A percentile compares a stretch with the other conserved stretches of the same genome.
Evolutionary conservation across 1,140 invertebrate genomes (phyloP).

Genomic region (Belonocnema kinseyi): DNA sequence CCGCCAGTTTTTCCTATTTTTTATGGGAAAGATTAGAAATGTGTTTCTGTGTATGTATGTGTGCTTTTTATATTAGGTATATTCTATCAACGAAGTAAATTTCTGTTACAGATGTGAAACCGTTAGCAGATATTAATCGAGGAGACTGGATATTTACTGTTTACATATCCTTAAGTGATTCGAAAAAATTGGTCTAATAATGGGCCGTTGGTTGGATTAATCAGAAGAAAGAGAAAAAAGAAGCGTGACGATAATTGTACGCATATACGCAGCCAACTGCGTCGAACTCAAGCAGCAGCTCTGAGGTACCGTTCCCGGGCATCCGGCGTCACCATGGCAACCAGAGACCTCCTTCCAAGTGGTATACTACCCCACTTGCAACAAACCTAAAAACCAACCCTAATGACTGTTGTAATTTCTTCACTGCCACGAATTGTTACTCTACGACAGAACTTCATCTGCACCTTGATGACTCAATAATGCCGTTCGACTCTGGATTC

Average conservation of each 20-base stretch:
- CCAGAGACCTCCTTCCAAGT: conserved; percentile 58
- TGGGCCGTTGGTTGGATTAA: conserved; percentile 38
- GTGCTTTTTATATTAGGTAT: too few relatives aligned
- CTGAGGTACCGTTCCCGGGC: conserved; percentile 68
- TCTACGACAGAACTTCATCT: neutral
- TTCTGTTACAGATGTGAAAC: too few relatives aligned
- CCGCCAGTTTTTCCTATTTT: too few relatives aligned
- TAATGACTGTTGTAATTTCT: conserved; percentile 19
- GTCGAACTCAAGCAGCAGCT: conserved; percentile 55
- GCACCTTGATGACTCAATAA: neutral
- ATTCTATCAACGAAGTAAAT: too few relatives aligned
- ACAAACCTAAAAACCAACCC: conserved; percentile 35
- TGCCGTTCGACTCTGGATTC: neutral
- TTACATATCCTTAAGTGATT: neutral
- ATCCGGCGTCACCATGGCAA: conserved; percentile 71
- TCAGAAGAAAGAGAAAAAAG: conserved; percentile 47
- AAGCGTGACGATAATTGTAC: conserved; percentile 46
- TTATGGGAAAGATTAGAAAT: too few relatives aligned
- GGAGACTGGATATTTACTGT: neutral
- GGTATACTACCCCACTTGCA: conserved; percentile 51
- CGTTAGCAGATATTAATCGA: too few relatives aligned
- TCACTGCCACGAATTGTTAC: neutral
- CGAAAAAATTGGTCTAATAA: neutral
- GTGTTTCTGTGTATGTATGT: too few relatives aligned
- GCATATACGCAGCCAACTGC: conserved; percentile 49